phyloP scores from a whole-genome alignment of 2,113 vertebrate genomes.

The Triplophysa dalaica region DNA sequence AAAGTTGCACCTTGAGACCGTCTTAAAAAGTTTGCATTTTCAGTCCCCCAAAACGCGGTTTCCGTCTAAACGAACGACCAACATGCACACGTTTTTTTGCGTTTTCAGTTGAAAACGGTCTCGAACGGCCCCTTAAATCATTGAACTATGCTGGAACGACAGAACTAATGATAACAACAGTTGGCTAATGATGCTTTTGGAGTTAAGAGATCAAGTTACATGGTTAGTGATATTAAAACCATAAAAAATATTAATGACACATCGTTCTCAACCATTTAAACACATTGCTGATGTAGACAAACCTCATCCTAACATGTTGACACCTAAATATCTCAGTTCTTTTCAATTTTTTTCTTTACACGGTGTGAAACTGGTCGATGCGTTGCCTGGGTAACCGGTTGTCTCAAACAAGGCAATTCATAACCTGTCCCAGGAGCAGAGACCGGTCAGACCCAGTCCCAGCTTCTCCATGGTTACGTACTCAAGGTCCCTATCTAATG shows the following conservation, averaged over 20 bases:
- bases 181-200: too few species aligned
- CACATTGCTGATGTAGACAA: background rate
- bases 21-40: too few species aligned
- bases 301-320: background rate
- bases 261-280: background rate
- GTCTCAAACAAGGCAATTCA: slow-evolving; percentile 44
- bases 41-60: too few species aligned
- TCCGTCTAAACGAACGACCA: too few species aligned
- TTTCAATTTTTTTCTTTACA: slow-evolving; percentile 33
- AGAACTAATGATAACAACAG: too few species aligned
- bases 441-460: slow-evolving; percentile 50
- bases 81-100: too few species aligned
- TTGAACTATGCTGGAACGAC: too few species aligned
- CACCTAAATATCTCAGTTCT: slow-evolving; percentile 25
- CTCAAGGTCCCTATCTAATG: slow-evolving; percentile 53
- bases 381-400: slow-evolving; percentile 52
- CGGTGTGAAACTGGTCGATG: background rate
- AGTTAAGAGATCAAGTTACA: too few species aligned
- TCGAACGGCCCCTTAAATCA: too few species aligned
- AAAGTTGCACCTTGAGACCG: too few species aligned
- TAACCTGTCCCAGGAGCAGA: slow-evolving; percentile 52
- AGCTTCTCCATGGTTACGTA: slow-evolving; percentile 55
- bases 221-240: background rate
- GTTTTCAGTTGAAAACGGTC: too few species aligned
- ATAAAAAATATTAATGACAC: background rate